Evolutionary conservation across 2,888 invertebrate species (phyloP), one percentile per base, ranked within the genome.

Genomic region (Netelia melanura): DNA sequence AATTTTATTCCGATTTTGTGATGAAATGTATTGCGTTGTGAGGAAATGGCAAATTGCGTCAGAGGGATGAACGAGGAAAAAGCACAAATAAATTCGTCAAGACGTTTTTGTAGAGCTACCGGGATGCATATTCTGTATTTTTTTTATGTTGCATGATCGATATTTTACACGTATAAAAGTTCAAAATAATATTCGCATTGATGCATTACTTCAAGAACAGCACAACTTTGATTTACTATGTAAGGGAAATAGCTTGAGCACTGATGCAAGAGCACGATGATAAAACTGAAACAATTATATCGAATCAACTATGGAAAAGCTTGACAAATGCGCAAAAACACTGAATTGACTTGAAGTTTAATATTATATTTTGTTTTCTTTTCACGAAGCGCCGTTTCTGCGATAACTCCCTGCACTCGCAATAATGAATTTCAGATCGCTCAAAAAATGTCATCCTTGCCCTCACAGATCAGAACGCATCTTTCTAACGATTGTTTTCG

Each of bases 81-180:
- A 23, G 62, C n/a, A 17, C 21, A 54, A 72, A 64, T 70, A 77
- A 84, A 84, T 77, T 58, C 23, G 5, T 38, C 21, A 10, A 64
- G 44, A 81, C 21, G 14, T 71, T 68, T 78, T 14, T 58, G 61
- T 48, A 64, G 58, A 84, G 23, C 44, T 81, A 62, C 54, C 54
- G 67, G 67, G 65, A 77, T 77, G 72, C 81, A 44, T 75, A 58
- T 23, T 81, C 23, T 81, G 67, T 84, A 81, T 84, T 84, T 81
- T 77, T 23, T 23, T 61, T n/a, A 9, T 61, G 56, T 76, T 81
- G 71, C 65, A 81, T 62, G 30, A 68, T 77, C 71, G 81, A 77
- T 77, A 84, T 84, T 77, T 81, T 77, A 81, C 67, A 84, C 61
- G 84, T 84, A 84, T 68, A 84, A 84, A 84, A 84, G 81, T 84